phyloP scores from a whole-genome alignment of 1,140 invertebrate genomes.

The Brachionus calyciflorus region DNA sequence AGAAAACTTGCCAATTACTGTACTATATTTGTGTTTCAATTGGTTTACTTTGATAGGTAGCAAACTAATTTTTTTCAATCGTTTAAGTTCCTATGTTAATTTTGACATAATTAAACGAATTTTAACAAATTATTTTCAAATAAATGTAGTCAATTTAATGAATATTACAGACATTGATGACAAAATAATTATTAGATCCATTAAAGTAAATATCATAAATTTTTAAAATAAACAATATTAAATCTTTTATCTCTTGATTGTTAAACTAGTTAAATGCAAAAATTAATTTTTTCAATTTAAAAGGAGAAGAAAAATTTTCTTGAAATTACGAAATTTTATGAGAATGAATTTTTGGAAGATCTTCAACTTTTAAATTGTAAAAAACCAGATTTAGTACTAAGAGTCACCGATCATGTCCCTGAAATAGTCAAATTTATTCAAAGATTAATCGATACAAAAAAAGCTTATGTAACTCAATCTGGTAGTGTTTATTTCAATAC shows the following conservation, averaged over 20 bases:
- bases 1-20: no score
- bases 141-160: slow-evolving; percentile 77
- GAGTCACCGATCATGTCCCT: slow-evolving; percentile 77
- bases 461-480: slow-evolving; percentile 70
- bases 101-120: slow-evolving; percentile 82
- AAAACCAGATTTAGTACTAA: slow-evolving; percentile 68
- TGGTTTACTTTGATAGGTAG: background rate
- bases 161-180: slow-evolving; percentile 92
- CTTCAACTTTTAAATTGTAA: slow-evolving; percentile 70
- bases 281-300: slow-evolving; percentile 2
- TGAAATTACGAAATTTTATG: slow-evolving; percentile 69
- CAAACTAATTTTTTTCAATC: slow-evolving; percentile 49
- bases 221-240: no score
- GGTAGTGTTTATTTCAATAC: slow-evolving; percentile 82
- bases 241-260: no score
- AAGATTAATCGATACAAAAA: slow-evolving; percentile 66
- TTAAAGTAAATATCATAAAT: slow-evolving; percentile 13
- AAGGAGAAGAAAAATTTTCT: slow-evolving; percentile 61
- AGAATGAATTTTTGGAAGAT: slow-evolving; percentile 79
- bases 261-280: no score
- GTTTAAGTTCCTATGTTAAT: slow-evolving; percentile 75
- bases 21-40: no score
- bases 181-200: slow-evolving; percentile 76
- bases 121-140: slow-evolving; percentile 71
- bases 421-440: slow-evolving; percentile 74